Percentiles rank a stretch among this genome's conserved stretches.
Evolutionary conservation across 2,113 vertebrate genomes (phyloP).

Genomic region (Kryptolebias marmoratus): DNA sequence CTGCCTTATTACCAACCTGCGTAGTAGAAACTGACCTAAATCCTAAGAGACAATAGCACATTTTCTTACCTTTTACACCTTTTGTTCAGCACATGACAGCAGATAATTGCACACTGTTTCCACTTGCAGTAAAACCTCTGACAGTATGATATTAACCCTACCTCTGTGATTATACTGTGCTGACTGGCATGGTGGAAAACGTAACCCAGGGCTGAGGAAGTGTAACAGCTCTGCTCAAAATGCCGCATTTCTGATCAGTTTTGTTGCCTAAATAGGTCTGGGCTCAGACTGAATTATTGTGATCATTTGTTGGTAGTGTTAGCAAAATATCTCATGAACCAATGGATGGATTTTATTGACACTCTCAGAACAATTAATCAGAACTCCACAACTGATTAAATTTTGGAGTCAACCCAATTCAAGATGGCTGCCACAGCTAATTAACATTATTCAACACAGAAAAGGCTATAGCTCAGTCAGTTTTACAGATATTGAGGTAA

Average conservation of each 20-base stretch:
- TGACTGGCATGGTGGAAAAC: neutral
- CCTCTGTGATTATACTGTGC: conserved; percentile 12
- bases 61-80: neutral
- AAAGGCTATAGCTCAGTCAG: too few relatives aligned
- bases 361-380: too few relatives aligned
- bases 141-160: conserved; percentile 6
- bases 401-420: too few relatives aligned
- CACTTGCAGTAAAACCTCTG: conserved; percentile 9
- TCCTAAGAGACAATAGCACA: neutral
- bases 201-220: neutral
- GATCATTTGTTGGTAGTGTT: too few relatives aligned
- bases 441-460: too few relatives aligned
- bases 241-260: conserved; percentile 14
- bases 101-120: conserved; percentile 12
- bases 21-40: neutral
- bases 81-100: conserved; percentile 15
- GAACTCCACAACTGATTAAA: too few relatives aligned
- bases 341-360: too few relatives aligned
- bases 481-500: too few relatives aligned
- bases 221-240: neutral
- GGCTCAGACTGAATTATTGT: conserved; percentile 4
- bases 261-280: conserved; percentile 54
- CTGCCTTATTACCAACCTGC: conserved; percentile 39
- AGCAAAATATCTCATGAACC: too few relatives aligned
- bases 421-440: too few relatives aligned